Percentiles rank a stretch among this genome's conserved stretches.
phyloP scores from a whole-genome alignment of 1,140 invertebrate genomes.

The Anastatus disparis region DNA sequence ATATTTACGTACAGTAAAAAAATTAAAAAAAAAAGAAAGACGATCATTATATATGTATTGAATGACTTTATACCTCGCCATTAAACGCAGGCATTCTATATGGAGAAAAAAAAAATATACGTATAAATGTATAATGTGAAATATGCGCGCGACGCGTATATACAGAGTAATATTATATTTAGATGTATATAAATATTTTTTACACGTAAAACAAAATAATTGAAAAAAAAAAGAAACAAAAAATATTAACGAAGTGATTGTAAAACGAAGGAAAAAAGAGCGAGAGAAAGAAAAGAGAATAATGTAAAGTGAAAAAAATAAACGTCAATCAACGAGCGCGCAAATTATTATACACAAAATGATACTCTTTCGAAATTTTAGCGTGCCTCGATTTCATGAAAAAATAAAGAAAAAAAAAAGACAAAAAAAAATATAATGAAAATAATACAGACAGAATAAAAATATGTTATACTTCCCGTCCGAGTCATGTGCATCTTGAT shows the following conservation, averaged over 20 bases:
- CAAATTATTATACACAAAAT: conserved; percentile 15
- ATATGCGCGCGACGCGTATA: neutral
- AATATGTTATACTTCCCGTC: conserved; percentile 36
- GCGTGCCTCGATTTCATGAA: conserved; percentile 4
- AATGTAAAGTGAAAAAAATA: neutral
- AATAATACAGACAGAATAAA: too few species aligned
- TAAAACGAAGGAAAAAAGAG: neutral
- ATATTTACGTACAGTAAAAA: neutral
- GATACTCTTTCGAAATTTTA: conserved; percentile 5
- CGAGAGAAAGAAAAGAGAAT: neutral
- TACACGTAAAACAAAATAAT: conserved; percentile 23
- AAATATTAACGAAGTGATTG: neutral
- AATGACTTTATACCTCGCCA: conserved; percentile 26
- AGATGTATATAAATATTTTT: conserved; percentile 44
- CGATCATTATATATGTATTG: neutral
- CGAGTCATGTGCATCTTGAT: conserved; percentile 27
- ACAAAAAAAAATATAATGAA: neutral
- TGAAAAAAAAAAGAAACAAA: neutral
- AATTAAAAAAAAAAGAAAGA: neutral
- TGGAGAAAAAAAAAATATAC: conserved; percentile 18
- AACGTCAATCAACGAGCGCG: neutral
- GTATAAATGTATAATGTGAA: conserved; percentile 37
- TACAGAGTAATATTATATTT: conserved; percentile 35
- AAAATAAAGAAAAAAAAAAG: neutral
- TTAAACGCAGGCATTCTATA: conserved; percentile 22